Conservation (phyloP, 1,140 invertebrate species). For the Probaryconus sp. region DNA sequence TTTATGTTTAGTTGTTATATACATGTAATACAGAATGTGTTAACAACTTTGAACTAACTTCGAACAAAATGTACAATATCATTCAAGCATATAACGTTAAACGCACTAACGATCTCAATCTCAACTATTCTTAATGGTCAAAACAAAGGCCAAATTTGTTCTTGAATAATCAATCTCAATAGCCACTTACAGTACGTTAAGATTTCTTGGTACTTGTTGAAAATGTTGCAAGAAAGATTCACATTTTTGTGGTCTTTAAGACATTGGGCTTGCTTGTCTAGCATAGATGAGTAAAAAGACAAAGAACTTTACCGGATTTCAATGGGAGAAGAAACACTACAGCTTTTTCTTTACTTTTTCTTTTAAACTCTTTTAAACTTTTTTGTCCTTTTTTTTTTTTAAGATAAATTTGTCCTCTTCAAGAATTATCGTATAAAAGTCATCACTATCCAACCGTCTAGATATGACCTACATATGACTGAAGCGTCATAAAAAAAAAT, state of each 20-base stretch:
- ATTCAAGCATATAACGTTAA: not conserved
- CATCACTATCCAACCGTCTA: too few species aligned
- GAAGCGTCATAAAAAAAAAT: too few species aligned
- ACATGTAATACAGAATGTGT: too few species aligned
- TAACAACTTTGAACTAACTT: too few species aligned
- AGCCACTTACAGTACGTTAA: slow-evolving; percentile 18
- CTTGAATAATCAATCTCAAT: slow-evolving; percentile 18
- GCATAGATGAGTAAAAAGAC: not conserved
- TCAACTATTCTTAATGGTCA: slow-evolving; percentile 4
- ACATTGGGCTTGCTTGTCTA: slow-evolving; percentile 10
- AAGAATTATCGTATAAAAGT: too few species aligned
- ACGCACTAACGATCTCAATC: slow-evolving; percentile 11
- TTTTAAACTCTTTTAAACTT: too few species aligned
- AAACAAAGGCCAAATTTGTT: slow-evolving; percentile 6
- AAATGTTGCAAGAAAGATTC: not conserved
- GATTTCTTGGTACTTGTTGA: slow-evolving; percentile 8
- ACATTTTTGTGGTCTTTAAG: not conserved
- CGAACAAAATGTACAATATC: too few species aligned
- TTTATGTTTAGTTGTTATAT: too few species aligned
- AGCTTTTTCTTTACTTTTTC: slow-evolving; percentile 7
- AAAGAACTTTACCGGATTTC: slow-evolving; percentile 8
- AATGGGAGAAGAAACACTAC: not conserved
- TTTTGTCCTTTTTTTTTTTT: too few species aligned
- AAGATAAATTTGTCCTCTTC: too few species aligned
- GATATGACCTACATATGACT: too few species aligned